Evolutionary conservation across 2,888 invertebrate genomes (phyloP).

Genomic region (Pseudanteris insignis): DNA sequence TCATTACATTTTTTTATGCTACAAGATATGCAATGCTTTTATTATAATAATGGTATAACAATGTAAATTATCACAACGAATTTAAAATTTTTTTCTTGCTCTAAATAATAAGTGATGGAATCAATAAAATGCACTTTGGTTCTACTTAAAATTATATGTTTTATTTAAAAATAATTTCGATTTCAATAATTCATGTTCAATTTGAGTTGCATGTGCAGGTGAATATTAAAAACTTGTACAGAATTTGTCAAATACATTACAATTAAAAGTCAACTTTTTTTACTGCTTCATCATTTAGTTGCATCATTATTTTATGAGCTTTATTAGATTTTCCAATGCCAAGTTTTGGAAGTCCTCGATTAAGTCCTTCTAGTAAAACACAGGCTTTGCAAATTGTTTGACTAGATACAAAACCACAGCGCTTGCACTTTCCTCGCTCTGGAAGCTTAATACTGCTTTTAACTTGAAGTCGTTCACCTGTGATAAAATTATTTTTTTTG

Average conservation of each 20-base stretch:
- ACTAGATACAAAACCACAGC: constrained; percentile 92
- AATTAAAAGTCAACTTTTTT: constrained; percentile 44
- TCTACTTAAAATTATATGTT: no score
- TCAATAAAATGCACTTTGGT: no score
- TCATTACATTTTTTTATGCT: no score
- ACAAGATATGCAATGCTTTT: no score
- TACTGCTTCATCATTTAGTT: constrained; percentile 25
- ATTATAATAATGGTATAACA: background rate
- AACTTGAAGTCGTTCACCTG: constrained; percentile 85
- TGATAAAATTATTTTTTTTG: background rate
- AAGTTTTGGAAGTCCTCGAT: constrained; percentile 88
- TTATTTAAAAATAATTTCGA: no score
- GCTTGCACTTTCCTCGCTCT: constrained; percentile 78
- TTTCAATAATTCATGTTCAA: no score
- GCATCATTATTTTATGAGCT: constrained; percentile 64
- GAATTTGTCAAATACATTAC: background rate
- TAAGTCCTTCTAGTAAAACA: constrained; percentile 92
- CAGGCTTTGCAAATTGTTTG: constrained; percentile 97
- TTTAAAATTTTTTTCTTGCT: no score
- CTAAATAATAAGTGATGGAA: no score
- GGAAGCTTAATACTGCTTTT: constrained; percentile 86
- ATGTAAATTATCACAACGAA: constrained; percentile 5
- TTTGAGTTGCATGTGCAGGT: no score
- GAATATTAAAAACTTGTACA: no score
- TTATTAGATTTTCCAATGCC: constrained; percentile 92